Conservation (phyloP, 2,113 vertebrate species). For the Mastomys natalensis region DNA sequence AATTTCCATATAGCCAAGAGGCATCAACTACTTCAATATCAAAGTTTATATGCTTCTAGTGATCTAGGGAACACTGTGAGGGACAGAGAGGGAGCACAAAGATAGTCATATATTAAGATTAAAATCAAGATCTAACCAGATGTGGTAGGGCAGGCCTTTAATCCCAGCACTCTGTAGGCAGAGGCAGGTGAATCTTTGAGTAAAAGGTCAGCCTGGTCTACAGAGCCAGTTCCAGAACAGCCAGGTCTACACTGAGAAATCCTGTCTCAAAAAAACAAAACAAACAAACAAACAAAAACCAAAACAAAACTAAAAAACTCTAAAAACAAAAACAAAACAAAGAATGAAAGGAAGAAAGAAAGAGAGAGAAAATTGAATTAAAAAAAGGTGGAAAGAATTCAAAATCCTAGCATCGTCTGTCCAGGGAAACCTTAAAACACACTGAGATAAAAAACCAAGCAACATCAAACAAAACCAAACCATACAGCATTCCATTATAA, state of each 20-base stretch:
- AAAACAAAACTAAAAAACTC: no score
- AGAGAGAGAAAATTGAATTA: background rate
- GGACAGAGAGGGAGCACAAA: background rate
- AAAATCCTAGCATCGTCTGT: background rate
- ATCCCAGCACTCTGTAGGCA: background rate
- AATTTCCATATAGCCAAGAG: background rate
- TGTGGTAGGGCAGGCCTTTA: background rate
- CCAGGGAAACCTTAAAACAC: background rate
- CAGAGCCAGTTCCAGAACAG: background rate
- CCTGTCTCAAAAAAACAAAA: background rate
- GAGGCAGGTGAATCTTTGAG: background rate
- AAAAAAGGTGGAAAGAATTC: background rate
- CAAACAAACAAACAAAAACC: background rate
- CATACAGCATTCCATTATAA: background rate
- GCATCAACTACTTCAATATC: background rate
- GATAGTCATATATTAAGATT: background rate
- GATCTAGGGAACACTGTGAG: background rate
- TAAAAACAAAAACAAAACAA: background rate
- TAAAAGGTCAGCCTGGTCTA: background rate
- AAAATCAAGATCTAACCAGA: background rate
- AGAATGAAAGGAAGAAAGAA: background rate
- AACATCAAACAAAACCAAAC: no score
- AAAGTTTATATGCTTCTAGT: background rate
- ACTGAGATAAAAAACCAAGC: background rate
- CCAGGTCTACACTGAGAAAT: background rate